These are phyloP conservation scores for Antrozous pallidus DNA, from an alignment of 2,797 vertebrate genomes.

Conservation along the genomic window DNA sequence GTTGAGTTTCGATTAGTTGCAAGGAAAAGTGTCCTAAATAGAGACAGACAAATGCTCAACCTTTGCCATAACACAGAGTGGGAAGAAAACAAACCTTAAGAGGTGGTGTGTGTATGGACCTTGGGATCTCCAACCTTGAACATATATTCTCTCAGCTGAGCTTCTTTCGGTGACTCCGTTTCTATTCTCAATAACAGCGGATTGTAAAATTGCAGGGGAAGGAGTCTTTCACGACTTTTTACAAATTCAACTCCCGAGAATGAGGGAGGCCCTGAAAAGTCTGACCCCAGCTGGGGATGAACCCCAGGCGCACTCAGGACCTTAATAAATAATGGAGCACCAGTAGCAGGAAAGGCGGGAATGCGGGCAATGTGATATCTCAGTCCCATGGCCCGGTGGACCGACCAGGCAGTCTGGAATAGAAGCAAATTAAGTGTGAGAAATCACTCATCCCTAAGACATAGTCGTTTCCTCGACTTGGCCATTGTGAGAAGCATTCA, in stretches of 20 bases:
- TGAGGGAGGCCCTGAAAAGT: slow-evolving; percentile 65
- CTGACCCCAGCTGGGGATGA: slow-evolving; percentile 62
- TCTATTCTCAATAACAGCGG: neutral
- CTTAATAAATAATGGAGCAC: slow-evolving; percentile 83
- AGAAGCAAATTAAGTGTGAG: slow-evolving; percentile 86
- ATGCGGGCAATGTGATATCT: slow-evolving; percentile 84
- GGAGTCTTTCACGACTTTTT: slow-evolving; percentile 40
- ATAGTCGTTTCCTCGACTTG: slow-evolving; percentile 76
- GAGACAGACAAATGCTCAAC: neutral
- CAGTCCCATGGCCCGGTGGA: slow-evolving; percentile 82
- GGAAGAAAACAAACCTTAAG: neutral
- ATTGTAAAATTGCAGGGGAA: neutral
- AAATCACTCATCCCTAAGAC: slow-evolving; percentile 86
- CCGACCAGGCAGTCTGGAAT: slow-evolving; percentile 79
- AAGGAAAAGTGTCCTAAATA: neutral
- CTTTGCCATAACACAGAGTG: neutral
- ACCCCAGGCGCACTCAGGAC: slow-evolving; percentile 73
- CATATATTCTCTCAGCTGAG: neutral
- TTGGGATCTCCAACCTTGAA: neutral
- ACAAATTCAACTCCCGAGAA: slow-evolving; percentile 40
- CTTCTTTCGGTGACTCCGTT: neutral
- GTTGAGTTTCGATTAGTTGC: neutral
- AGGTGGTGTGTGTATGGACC: neutral
- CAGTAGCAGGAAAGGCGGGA: slow-evolving; percentile 76
- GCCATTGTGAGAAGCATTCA: slow-evolving; percentile 80